These are phyloP conservation scores for Neolamprologus brichardi DNA, from an alignment of 2,113 vertebrate species.

Conservation along the genomic window DNA sequence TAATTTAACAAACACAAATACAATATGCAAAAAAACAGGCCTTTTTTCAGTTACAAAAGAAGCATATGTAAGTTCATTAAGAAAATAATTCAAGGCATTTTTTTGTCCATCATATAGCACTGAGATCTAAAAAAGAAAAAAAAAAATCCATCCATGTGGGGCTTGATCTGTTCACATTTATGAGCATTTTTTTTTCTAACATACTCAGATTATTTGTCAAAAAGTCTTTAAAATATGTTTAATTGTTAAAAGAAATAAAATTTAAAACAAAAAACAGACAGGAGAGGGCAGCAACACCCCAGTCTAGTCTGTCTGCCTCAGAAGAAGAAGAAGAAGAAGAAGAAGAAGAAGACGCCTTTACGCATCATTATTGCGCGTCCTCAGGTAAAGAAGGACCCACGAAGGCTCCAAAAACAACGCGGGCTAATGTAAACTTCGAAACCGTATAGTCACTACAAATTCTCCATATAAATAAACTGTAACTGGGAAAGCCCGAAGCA, in stretches of 20 bases:
- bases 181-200: not conserved
- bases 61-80: not conserved
- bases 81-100: not conserved
- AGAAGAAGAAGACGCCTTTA: not conserved
- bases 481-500: not conserved
- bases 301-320: not conserved
- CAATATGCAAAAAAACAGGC: not conserved
- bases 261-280: not conserved
- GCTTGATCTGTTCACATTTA: not conserved
- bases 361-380: conserved; percentile 27
- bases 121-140: not conserved
- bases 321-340: not conserved
- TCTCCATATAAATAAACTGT: not conserved
- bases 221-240: not conserved
- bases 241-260: not conserved
- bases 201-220: not conserved
- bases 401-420: conserved; percentile 32
- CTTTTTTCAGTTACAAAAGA: not conserved
- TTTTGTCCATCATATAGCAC: not conserved
- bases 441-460: not conserved
- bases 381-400: conserved; percentile 27
- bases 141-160: not conserved
- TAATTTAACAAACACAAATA: not conserved
- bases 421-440: conserved; percentile 41
- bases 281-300: not conserved